phyloP scores from a whole-genome alignment of 2,888 invertebrate species.

The Periphyllus acericola region DNA sequence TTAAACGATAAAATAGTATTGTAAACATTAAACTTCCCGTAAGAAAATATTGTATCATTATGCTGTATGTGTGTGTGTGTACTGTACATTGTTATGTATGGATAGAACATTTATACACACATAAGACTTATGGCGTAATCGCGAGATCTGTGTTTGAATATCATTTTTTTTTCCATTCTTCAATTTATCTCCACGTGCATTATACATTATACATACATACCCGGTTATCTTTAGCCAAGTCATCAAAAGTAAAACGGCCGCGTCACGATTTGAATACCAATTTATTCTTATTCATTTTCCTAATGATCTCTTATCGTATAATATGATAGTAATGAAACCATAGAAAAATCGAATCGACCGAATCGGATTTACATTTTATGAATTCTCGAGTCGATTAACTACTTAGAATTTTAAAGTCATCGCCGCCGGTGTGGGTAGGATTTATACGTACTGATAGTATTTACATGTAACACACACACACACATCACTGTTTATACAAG shows the following conservation, averaged over 20 bases:
- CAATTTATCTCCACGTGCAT: conserved; percentile 1
- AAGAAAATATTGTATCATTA: neutral
- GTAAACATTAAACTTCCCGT: neutral
- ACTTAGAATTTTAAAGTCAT: neutral
- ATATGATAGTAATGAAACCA: conserved; percentile 7
- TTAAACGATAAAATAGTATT: neutral
- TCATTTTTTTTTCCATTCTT: neutral
- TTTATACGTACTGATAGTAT: too few species aligned
- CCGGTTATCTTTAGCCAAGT: conserved; percentile 47
- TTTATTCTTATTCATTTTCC: conserved; percentile 52
- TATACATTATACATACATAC: neutral
- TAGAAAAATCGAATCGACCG: conserved; percentile 6
- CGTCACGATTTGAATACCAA: conserved; percentile 52
- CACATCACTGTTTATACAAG: too few species aligned
- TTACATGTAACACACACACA: too few species aligned
- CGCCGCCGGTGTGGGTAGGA: neutral
- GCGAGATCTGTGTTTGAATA: conserved; percentile 3
- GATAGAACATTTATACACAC: neutral
- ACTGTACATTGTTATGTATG: neutral
- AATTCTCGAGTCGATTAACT: conserved; percentile 31
- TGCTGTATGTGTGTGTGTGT: neutral
- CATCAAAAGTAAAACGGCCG: conserved; percentile 44
- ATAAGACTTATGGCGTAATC: neutral
- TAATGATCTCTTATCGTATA: conserved; percentile 52
- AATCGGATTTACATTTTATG: conserved; percentile 37